Percentiles rank a stretch among this genome's conserved stretches.
Conservation (phyloP, 2,113 vertebrate genomes). For the Lota lota region DNA sequence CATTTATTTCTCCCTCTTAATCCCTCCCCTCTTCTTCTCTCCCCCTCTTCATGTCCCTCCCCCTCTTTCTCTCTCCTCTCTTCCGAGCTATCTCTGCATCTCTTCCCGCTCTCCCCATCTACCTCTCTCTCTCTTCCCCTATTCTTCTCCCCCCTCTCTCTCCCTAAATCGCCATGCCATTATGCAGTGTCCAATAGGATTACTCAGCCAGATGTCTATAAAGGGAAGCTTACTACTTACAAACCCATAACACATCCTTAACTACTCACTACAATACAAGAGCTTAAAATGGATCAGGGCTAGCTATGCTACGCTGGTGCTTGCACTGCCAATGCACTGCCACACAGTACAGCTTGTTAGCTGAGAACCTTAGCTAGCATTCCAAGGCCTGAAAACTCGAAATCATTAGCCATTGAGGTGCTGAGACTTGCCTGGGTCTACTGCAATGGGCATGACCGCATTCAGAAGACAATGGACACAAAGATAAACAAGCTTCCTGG, state of each 20-base stretch:
- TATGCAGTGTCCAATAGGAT: constrained; percentile 37
- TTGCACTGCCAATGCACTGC: too few species aligned
- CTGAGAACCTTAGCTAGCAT: too few species aligned
- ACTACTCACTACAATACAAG: constrained; percentile 30
- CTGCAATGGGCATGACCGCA: too few species aligned
- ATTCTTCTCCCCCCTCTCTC: neutral
- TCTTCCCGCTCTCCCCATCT: neutral
- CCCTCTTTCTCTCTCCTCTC: neutral
- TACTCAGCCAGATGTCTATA: constrained; percentile 57
- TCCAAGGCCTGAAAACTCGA: too few species aligned
- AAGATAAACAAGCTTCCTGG: too few species aligned
- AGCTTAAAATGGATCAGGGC: constrained; percentile 44
- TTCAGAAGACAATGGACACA: too few species aligned
- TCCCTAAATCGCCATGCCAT: neutral
- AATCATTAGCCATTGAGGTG: too few species aligned
- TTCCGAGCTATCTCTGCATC: neutral
- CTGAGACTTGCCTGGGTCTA: too few species aligned
- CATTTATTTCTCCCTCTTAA: too few species aligned
- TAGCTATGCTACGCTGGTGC: constrained; percentile 16
- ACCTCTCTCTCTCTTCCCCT: neutral
- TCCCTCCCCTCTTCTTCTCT: too few species aligned
- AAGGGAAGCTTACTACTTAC: constrained; percentile 46
- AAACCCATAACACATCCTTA: constrained; percentile 21
- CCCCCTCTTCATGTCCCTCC: too few species aligned
- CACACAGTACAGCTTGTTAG: too few species aligned